Evolutionary conservation across 1,140 invertebrate species (phyloP).

Genomic region (Lepidotrigona ventralis): DNA sequence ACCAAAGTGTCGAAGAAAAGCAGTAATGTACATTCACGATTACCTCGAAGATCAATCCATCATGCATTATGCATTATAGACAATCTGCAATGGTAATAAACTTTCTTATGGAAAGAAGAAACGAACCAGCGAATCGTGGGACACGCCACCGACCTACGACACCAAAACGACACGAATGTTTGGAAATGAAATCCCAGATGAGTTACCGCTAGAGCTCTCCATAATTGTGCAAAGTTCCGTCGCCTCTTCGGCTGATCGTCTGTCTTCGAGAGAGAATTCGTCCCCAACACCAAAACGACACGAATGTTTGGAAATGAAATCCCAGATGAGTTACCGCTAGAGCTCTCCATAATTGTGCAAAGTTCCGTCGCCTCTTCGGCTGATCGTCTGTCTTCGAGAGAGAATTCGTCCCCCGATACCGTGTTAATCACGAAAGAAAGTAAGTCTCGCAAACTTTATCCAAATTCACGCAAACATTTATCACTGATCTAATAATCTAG

Average conservation of each 20-base stretch:
- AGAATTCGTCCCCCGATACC: slow-evolving; percentile 65
- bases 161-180: slow-evolving; percentile 28
- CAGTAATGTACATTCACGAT: neutral
- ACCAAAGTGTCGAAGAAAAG: too few species aligned
- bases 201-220: slow-evolving; percentile 73
- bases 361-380: slow-evolving; percentile 66
- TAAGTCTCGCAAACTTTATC: slow-evolving; percentile 37
- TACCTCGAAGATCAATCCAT: neutral
- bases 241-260: slow-evolving; percentile 65
- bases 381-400: slow-evolving; percentile 63
- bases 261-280: slow-evolving; percentile 60
- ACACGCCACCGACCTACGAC: neutral
- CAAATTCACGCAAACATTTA: too few species aligned
- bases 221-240: slow-evolving; percentile 73
- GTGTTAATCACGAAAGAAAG: slow-evolving; percentile 67
- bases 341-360: slow-evolving; percentile 75
- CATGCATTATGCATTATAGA: slow-evolving; percentile 52
- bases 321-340: slow-evolving; percentile 72
- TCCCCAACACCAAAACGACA: slow-evolving; percentile 28
- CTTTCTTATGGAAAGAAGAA: slow-evolving; percentile 71
- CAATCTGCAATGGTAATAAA: slow-evolving; percentile 66
- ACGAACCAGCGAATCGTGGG: slow-evolving; percentile 56
- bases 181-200: slow-evolving; percentile 58
- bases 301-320: slow-evolving; percentile 40
- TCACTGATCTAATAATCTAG: too few species aligned